phyloP scores from a whole-genome alignment of 1,140 invertebrate genomes.

The Sycophaga agraensis region DNA sequence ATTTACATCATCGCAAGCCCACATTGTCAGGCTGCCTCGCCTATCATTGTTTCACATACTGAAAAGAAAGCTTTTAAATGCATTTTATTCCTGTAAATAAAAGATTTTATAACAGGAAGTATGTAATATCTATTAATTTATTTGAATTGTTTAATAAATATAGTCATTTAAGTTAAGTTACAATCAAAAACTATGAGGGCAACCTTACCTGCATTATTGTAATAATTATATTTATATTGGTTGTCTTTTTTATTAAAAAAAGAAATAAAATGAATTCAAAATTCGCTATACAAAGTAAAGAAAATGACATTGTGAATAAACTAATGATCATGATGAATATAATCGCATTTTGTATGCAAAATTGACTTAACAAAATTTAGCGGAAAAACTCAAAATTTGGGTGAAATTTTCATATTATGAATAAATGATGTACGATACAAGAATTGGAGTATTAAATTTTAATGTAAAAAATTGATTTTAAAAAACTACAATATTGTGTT shows the following conservation, averaged over 20 bases:
- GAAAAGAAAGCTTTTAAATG: constrained; percentile 20
- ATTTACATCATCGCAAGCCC: constrained; percentile 10
- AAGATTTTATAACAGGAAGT: constrained; percentile 29
- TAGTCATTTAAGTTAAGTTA: constrained; percentile 6
- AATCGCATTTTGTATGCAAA: constrained; percentile 1
- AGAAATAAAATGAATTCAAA: constrained; percentile 11
- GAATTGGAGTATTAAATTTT: too few relatives aligned
- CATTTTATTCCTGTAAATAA: constrained; percentile 32
- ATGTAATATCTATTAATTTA: constrained; percentile 14
- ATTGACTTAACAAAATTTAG: constrained; percentile 13
- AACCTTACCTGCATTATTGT: constrained; percentile 23
- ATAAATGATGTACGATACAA: constrained; percentile 32
- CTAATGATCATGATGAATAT: constrained; percentile 6
- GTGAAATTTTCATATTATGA: constrained; percentile 33
- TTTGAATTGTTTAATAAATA: background rate
- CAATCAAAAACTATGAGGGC: background rate
- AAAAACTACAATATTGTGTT: too few relatives aligned
- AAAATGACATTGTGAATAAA: constrained; percentile 18
- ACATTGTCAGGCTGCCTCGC: constrained; percentile 27
- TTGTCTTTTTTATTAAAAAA: constrained; percentile 22
- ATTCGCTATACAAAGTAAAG: constrained; percentile 10
- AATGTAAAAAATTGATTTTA: too few relatives aligned
- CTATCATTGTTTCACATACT: constrained; percentile 21
- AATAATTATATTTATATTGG: constrained; percentile 3
- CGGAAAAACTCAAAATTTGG: constrained; percentile 26